A percentile compares a stretch with the other conserved stretches of the same genome.
Evolutionary conservation across 92 coral and sea anemone species (phyloP).

Genomic region (Phenganax stokvisi): DNA sequence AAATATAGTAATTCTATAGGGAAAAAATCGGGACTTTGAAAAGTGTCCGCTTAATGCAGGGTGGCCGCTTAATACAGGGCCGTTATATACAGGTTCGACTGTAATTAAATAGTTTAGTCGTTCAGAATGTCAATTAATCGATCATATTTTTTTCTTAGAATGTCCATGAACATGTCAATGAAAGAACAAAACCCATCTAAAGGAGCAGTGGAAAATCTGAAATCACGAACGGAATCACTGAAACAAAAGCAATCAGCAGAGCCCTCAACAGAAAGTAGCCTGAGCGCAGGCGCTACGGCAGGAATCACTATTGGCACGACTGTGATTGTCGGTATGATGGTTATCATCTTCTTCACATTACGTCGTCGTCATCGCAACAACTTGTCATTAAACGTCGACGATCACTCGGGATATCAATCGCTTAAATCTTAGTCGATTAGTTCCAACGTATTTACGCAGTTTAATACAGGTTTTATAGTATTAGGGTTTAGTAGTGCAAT

Average conservation of each 20-base stretch:
- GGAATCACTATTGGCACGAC: slow-evolving; percentile 62
- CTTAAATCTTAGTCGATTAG: neutral
- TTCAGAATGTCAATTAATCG: too few species aligned
- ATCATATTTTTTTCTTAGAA: neutral
- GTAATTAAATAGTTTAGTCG: too few species aligned
- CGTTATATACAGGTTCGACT: too few species aligned
- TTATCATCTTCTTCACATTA: slow-evolving; percentile 43
- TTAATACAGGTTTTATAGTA: too few species aligned
- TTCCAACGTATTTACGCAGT: too few species aligned
- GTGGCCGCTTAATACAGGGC: too few species aligned
- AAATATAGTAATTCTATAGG: too few species aligned
- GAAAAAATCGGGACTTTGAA: too few species aligned
- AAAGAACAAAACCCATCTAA: neutral
- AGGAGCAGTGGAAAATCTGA: slow-evolving; percentile 16
- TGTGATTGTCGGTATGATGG: slow-evolving; percentile 49
- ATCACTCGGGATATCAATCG: neutral
- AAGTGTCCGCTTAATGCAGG: too few species aligned
- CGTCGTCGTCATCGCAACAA: slow-evolving; percentile 22
- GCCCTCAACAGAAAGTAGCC: neutral
- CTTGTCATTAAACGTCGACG: neutral
- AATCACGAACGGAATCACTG: neutral
- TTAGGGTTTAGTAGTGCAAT: too few species aligned
- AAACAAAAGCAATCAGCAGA: neutral
- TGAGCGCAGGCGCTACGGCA: slow-evolving; percentile 55
- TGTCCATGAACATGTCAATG: slow-evolving; percentile 1